Conservation (phyloP, 2,797 vertebrate species). For the Nothura maculosa region DNA sequence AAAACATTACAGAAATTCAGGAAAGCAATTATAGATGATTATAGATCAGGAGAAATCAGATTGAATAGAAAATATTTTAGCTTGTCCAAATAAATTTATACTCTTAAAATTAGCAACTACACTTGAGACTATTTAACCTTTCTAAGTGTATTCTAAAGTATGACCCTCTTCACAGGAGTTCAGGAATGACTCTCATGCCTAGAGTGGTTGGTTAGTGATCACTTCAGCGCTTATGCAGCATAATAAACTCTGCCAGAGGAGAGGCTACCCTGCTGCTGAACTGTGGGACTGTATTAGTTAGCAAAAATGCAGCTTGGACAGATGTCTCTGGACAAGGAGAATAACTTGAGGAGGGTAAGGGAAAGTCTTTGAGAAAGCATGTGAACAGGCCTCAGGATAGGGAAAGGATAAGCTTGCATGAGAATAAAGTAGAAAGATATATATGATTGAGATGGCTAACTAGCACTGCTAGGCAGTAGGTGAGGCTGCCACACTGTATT, state of each 20-base stretch:
- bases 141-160: background rate
- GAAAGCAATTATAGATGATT: background rate
- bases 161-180: background rate
- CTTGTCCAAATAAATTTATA: background rate
- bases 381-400: background rate
- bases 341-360: background rate
- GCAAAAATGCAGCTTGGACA: background rate
- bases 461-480: background rate
- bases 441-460: background rate
- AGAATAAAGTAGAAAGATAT: background rate
- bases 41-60: background rate
- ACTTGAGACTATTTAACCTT: background rate
- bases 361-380: fast-evolving
- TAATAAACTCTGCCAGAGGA: background rate
- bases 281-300: background rate
- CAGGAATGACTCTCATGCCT: background rate
- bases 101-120: background rate
- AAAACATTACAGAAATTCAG: background rate
- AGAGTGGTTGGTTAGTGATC: background rate
- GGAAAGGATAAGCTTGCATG: background rate
- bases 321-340: background rate
- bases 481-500: background rate
- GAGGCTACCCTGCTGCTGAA: background rate
- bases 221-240: too few relatives aligned
- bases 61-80: background rate